Percentiles rank a stretch among this genome's conserved stretches.
Conservation (phyloP, 2,888 invertebrate genomes). For the Agrotis puta region DNA sequence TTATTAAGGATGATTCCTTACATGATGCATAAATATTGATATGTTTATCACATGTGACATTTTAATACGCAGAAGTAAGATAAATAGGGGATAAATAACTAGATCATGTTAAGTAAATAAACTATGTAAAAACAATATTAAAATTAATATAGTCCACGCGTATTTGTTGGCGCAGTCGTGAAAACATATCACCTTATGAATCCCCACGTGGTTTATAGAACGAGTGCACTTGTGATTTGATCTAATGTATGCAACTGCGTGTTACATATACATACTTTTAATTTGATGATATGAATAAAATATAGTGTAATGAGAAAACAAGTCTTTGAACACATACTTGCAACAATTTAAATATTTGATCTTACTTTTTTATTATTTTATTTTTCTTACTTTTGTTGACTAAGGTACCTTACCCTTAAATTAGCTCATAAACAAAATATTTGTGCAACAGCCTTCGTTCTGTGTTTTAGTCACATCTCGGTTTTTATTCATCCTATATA, state of each 20-base stretch:
- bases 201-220: constrained; percentile 67
- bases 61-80: constrained; percentile 46
- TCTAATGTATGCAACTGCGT: constrained; percentile 75
- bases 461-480: neutral
- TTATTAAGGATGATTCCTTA: constrained; percentile 23
- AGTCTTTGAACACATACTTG: constrained; percentile 5
- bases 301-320: too few species aligned
- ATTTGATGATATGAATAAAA: constrained; percentile 41
- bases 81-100: constrained; percentile 67
- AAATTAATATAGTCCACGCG: constrained; percentile 85
- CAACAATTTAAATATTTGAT: too few species aligned
- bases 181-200: constrained; percentile 72
- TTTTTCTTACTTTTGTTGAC: too few species aligned
- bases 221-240: constrained; percentile 69
- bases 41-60: constrained; percentile 67
- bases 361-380: too few species aligned
- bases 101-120: constrained; percentile 77
- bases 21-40: constrained; percentile 55
- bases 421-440: neutral
- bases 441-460: neutral
- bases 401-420: neutral
- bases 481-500: constrained; percentile 7
- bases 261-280: constrained; percentile 65
- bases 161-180: constrained; percentile 75
- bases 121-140: constrained; percentile 66